These are phyloP conservation scores for Ladona fulva DNA, from an alignment of 1,140 invertebrate species.

Conservation along the genomic window DNA sequence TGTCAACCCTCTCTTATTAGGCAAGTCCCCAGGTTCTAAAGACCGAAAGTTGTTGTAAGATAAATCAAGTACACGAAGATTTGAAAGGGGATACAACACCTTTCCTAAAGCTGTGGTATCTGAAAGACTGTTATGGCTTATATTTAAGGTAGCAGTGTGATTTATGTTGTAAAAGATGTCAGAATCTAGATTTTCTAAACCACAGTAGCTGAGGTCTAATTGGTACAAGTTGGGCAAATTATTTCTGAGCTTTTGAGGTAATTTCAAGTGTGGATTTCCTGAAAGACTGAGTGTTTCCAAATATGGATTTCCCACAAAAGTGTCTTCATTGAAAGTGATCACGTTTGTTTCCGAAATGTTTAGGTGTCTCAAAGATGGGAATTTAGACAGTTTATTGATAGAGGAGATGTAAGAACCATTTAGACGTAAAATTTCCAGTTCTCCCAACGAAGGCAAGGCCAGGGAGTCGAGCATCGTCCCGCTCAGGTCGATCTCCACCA, in stretches of 20 bases:
- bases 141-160: slow-evolving; percentile 48
- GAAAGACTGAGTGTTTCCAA: slow-evolving; percentile 56
- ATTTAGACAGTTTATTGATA: slow-evolving; percentile 26
- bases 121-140: slow-evolving; percentile 45
- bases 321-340: slow-evolving; percentile 48
- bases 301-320: slow-evolving; percentile 49
- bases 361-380: slow-evolving; percentile 48
- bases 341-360: slow-evolving; percentile 55
- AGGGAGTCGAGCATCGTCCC: slow-evolving; percentile 37
- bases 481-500: slow-evolving; percentile 14
- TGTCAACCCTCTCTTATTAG: background rate
- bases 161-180: slow-evolving; percentile 56
- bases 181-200: slow-evolving; percentile 46
- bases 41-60: slow-evolving; percentile 21
- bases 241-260: slow-evolving; percentile 38
- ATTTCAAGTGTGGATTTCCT: slow-evolving; percentile 50
- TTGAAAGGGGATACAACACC: slow-evolving; percentile 28
- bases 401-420: background rate
- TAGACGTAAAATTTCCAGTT: background rate
- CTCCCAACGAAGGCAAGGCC: slow-evolving; percentile 28
- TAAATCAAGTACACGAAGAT: slow-evolving; percentile 48
- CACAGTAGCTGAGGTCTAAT: slow-evolving; percentile 58
- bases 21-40: background rate
- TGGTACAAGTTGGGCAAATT: slow-evolving; percentile 44
- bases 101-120: slow-evolving; percentile 21